A percentile compares a stretch with the other conserved stretches of the same genome.
These are phyloP conservation scores for Aplocera efformata DNA, from an alignment of 2,888 invertebrate species.

Conservation along the genomic window DNA sequence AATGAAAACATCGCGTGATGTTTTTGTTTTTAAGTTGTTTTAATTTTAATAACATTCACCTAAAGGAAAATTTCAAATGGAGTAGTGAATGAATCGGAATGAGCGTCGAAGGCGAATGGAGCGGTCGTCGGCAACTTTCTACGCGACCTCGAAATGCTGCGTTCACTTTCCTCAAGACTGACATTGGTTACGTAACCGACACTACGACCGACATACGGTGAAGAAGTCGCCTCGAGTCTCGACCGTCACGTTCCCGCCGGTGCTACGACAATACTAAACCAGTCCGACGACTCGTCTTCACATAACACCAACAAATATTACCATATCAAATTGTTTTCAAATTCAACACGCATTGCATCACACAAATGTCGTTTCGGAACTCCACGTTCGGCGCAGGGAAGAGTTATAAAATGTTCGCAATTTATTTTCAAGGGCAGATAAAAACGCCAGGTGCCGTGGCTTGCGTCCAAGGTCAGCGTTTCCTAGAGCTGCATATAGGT, in stretches of 20 bases:
- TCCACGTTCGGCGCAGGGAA: constrained; percentile 31
- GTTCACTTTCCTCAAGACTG: constrained; percentile 76
- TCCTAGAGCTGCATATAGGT: constrained; percentile 79
- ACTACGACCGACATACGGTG: constrained; percentile 66
- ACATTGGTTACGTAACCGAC: constrained; percentile 76
- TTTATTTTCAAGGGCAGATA: constrained; percentile 71
- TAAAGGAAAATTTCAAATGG: constrained; percentile 21
- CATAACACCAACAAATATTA: constrained; percentile 41
- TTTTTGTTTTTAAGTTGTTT: constrained; percentile 29
- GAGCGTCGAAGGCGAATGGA: constrained; percentile 39
- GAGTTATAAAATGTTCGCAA: constrained; percentile 69
- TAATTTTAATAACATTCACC: constrained; percentile 31
- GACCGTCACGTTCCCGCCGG: constrained; percentile 26
- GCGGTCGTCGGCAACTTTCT: constrained; percentile 70
- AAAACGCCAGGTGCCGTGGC: constrained; percentile 78
- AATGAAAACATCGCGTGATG: constrained; percentile 42
- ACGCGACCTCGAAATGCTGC: constrained; percentile 78
- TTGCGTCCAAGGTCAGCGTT: constrained; percentile 76
- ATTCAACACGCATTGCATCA: constrained; percentile 46
- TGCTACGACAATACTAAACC: constrained; percentile 38
- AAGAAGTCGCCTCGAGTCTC: constrained; percentile 33
- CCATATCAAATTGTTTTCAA: constrained; percentile 36
- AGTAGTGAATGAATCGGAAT: constrained; percentile 39
- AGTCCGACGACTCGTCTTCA: constrained; percentile 36
- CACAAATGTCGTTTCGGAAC: constrained; percentile 31